phyloP scores from a whole-genome alignment of 2,888 invertebrate genomes.

The Parascotia fuliginaria region DNA sequence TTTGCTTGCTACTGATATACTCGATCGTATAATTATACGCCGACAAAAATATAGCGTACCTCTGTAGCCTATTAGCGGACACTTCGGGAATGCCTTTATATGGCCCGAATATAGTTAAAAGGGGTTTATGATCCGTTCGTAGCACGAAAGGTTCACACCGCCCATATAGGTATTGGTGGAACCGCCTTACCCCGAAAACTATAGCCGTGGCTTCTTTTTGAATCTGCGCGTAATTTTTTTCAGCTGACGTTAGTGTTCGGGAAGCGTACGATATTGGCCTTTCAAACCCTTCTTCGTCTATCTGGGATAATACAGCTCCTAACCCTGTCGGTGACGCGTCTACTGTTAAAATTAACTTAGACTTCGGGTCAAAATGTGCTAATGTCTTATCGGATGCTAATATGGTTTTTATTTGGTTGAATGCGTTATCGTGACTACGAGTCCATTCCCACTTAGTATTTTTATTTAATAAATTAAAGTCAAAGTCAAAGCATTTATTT shows the following conservation, averaged over 20 bases:
- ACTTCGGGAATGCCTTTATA: slow-evolving; percentile 40
- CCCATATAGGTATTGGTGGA: no score
- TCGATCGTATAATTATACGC: slow-evolving; percentile 43
- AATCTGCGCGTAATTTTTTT: not conserved
- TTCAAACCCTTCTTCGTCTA: not conserved
- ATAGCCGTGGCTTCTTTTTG: not conserved
- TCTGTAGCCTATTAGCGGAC: slow-evolving; percentile 38
- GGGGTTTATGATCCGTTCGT: no score
- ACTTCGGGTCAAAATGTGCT: not conserved
- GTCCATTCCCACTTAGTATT: slow-evolving; percentile 21
- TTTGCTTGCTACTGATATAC: slow-evolving; percentile 37
- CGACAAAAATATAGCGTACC: slow-evolving; percentile 47
- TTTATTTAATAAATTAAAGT: slow-evolving; percentile 26
- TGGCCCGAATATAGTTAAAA: no score
- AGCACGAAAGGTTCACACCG: no score
- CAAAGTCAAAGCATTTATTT: no score
- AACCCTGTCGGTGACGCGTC: no score
- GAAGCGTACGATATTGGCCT: not conserved
- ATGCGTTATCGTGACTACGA: slow-evolving; percentile 1
- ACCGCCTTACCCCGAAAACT: not conserved
- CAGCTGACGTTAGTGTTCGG: not conserved
- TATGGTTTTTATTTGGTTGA: no score
- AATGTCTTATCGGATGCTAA: not conserved
- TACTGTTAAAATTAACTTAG: not conserved
- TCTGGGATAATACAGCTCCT: no score